Evolutionary conservation across 1,140 invertebrate genomes (phyloP).

Genomic region (Zaprionus africanus): DNA sequence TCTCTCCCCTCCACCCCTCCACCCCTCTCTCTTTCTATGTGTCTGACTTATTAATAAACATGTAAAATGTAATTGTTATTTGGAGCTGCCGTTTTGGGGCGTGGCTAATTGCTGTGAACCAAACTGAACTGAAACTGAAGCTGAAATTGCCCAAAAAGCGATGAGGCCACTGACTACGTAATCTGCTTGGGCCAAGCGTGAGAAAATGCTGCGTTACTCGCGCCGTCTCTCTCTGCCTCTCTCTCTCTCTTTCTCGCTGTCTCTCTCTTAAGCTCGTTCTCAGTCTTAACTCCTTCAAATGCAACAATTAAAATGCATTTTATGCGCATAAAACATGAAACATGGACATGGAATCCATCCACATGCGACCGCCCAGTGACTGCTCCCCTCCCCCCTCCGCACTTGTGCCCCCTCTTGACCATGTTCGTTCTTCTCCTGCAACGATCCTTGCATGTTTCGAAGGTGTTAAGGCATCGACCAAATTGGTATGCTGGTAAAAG

Average conservation of each 20-base stretch:
- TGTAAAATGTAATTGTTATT: constrained; percentile 61
- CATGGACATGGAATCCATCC: constrained; percentile 48
- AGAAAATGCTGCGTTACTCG: constrained; percentile 35
- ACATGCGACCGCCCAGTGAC: constrained; percentile 20
- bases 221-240: background rate
- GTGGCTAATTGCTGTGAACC: constrained; percentile 48
- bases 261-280: background rate
- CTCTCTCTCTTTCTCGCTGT: background rate
- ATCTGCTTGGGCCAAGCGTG: constrained; percentile 39
- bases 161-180: constrained; percentile 31
- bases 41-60: constrained; percentile 52
- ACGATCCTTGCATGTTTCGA: constrained; percentile 49
- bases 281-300: constrained; percentile 27
- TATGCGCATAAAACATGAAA: constrained; percentile 59
- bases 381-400: background rate
- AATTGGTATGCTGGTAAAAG: constrained; percentile 60
- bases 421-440: constrained; percentile 14
- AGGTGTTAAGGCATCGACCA: constrained; percentile 56
- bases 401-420: background rate
- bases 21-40: background rate
- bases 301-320: constrained; percentile 61
- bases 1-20: background rate
- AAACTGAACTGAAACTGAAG: constrained; percentile 24
- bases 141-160: constrained; percentile 42
- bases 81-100: constrained; percentile 52